These are phyloP conservation scores for Diabrotica virgifera DNA, from an alignment of 1,140 invertebrate species.

Conservation along the genomic window DNA sequence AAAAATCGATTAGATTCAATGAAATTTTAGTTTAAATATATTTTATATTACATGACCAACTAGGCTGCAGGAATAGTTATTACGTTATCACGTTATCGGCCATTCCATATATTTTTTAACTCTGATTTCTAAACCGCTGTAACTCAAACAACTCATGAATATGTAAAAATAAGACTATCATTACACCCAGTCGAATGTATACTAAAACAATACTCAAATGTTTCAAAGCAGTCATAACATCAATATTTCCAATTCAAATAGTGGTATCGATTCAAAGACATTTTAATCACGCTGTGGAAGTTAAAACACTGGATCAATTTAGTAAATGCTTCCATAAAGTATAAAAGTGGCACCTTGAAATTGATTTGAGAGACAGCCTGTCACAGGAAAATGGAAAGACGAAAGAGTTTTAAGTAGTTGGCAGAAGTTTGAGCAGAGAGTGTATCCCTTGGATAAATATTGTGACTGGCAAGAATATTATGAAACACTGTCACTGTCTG, in stretches of 20 bases:
- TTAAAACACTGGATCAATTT: constrained; percentile 35
- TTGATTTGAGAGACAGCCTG: constrained; percentile 47
- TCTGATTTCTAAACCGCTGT: too few relatives aligned
- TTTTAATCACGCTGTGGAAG: constrained; percentile 18
- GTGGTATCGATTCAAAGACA: constrained; percentile 5
- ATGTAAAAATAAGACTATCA: too few relatives aligned
- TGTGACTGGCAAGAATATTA: constrained; percentile 38
- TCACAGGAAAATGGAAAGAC: constrained; percentile 46
- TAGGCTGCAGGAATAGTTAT: too few relatives aligned
- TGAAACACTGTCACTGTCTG: constrained; percentile 33
- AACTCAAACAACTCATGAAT: too few relatives aligned
- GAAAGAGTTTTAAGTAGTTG: constrained; percentile 49
- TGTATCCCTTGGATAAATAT: constrained; percentile 42
- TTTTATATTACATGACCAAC: too few relatives aligned
- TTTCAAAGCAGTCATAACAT: not conserved
- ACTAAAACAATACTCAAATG: too few relatives aligned
- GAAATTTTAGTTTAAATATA: too few relatives aligned
- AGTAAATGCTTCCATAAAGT: constrained; percentile 35
- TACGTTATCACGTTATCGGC: too few relatives aligned
- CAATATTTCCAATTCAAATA: not conserved
- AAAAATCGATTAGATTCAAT: too few relatives aligned
- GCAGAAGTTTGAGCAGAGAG: constrained; percentile 42
- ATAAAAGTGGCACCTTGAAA: constrained; percentile 35
- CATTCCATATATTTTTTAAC: too few relatives aligned
- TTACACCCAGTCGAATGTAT: too few relatives aligned